phyloP scores from a whole-genome alignment of 2,797 vertebrate species.

The Neosilurus mollespiculum region DNA sequence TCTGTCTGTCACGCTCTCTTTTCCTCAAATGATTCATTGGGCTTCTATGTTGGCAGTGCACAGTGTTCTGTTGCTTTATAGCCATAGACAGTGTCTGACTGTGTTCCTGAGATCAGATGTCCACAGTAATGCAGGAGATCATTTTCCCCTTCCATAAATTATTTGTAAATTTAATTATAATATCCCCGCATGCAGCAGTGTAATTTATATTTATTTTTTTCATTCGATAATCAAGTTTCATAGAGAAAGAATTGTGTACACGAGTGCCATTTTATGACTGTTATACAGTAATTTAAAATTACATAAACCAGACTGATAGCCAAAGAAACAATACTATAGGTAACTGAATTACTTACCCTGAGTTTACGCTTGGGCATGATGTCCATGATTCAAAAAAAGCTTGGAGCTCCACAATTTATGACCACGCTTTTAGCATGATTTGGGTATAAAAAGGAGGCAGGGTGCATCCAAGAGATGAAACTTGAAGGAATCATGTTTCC shows the following conservation, averaged over 20 bases:
- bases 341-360: not conserved
- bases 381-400: too few relatives aligned
- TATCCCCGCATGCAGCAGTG: not conserved
- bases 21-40: constrained; percentile 33
- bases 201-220: not conserved
- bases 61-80: constrained; percentile 14
- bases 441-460: too few relatives aligned
- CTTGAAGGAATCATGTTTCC: too few relatives aligned
- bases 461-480: too few relatives aligned
- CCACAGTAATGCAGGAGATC: not conserved
- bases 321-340: not conserved
- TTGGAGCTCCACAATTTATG: too few relatives aligned
- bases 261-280: not conserved
- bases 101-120: not conserved
- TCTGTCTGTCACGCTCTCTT: constrained; percentile 43
- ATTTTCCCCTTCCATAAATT: not conserved
- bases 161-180: not conserved
- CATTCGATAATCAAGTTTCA: not conserved
- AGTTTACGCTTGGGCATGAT: too few relatives aligned
- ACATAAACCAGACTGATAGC: not conserved
- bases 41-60: constrained; percentile 37
- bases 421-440: too few relatives aligned
- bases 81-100: not conserved
- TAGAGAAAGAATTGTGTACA: not conserved
- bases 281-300: not conserved